A percentile compares a stretch with the other conserved stretches of the same genome.
These are phyloP conservation scores for Formica exsecta DNA, from an alignment of 1,140 invertebrate species.

Conservation along the genomic window DNA sequence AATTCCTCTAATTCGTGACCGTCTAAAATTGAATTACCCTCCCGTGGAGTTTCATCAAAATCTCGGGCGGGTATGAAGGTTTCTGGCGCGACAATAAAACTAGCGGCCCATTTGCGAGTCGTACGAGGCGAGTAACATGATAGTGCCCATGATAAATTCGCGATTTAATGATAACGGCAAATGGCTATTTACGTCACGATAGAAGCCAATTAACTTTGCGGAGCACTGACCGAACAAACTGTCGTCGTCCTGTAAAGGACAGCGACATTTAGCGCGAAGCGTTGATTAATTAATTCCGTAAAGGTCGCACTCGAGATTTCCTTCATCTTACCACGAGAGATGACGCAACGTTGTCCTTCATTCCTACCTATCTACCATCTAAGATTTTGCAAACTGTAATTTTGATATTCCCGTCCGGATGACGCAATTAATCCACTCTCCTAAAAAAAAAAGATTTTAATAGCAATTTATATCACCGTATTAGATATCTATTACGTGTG, in stretches of 20 bases:
- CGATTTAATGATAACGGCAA: slow-evolving; percentile 54
- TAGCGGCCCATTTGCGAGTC: slow-evolving; percentile 12
- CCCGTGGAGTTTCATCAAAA: slow-evolving; percentile 3
- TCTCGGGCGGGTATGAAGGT: neutral
- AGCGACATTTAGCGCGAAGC: neutral
- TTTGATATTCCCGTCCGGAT: neutral
- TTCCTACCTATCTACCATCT: neutral
- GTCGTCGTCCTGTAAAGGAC: slow-evolving; percentile 1
- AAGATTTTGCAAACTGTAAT: neutral
- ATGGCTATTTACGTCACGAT: slow-evolving; percentile 55
- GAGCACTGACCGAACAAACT: neutral
- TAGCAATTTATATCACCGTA: neutral
- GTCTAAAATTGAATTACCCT: slow-evolving; percentile 28
- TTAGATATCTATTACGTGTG: neutral
- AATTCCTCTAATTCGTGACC: slow-evolving; percentile 8
- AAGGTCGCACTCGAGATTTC: neutral
- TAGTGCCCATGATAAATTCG: slow-evolving; percentile 46
- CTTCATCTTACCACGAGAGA: neutral
- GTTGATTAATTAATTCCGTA: slow-evolving; percentile 61
- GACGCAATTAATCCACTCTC: neutral
- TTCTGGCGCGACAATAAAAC: slow-evolving; percentile 29
- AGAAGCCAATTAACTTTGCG: slow-evolving; percentile 53
- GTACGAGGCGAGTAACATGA: slow-evolving; percentile 23
- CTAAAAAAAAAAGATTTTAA: slow-evolving; percentile 4
- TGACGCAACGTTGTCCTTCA: neutral